Conservation (phyloP, 2,113 vertebrate species). For the Lepus americanus region DNA sequence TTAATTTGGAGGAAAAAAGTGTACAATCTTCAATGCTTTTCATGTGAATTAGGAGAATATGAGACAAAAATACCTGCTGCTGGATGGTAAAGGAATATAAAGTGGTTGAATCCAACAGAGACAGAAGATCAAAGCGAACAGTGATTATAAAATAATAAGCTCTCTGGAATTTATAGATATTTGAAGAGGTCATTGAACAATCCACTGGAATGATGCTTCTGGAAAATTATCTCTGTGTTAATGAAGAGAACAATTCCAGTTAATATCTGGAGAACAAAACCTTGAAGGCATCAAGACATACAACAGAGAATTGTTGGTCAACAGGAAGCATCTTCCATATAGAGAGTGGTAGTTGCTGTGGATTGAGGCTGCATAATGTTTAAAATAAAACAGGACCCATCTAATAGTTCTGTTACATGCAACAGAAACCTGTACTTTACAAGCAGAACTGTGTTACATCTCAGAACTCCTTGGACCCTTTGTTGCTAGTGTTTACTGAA, state of each 20-base stretch:
- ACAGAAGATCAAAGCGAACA: neutral
- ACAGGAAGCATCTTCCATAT: neutral
- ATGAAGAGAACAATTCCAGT: neutral
- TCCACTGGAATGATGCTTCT: neutral
- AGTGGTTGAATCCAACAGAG: neutral
- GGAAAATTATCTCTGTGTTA: neutral
- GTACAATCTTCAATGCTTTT: neutral
- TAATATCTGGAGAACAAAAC: neutral
- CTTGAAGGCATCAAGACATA: neutral
- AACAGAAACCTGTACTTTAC: neutral
- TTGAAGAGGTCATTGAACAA: neutral
- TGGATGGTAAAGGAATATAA: neutral
- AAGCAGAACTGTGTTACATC: neutral
- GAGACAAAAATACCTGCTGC: neutral
- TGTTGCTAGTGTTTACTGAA: slow-evolving; percentile 40
- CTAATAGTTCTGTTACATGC: neutral
- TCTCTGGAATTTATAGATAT: neutral
- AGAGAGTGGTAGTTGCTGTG: neutral
- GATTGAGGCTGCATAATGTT: neutral
- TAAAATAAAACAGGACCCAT: neutral
- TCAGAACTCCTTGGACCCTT: neutral
- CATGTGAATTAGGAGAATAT: neutral
- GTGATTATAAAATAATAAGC: neutral
- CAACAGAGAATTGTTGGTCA: neutral
- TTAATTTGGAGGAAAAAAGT: neutral